These are phyloP conservation scores for Heloderma charlesbogerti DNA, from an alignment of 2,113 vertebrate species.

Conservation along the genomic window DNA sequence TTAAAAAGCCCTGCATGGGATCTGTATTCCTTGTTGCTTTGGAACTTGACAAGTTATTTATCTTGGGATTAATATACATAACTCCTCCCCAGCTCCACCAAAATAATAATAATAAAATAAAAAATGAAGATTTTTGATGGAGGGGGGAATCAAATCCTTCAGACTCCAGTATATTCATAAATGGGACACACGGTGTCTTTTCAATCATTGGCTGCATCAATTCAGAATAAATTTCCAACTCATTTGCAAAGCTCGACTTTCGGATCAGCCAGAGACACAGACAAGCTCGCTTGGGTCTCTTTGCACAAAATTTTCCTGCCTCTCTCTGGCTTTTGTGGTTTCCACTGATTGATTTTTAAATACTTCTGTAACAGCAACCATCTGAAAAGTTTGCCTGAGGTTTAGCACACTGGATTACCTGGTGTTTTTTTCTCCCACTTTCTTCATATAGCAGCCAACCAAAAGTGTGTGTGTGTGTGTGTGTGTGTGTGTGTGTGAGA, in stretches of 20 bases:
- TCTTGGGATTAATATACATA: constrained; percentile 49
- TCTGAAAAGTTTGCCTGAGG: constrained; percentile 7
- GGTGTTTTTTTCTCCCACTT: neutral
- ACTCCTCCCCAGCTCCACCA: constrained; percentile 6
- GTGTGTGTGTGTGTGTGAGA: too few relatives aligned
- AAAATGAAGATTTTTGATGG: neutral
- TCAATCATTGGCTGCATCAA: constrained; percentile 57
- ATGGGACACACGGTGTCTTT: constrained; percentile 50
- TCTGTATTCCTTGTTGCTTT: constrained; percentile 7
- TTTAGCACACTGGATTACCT: constrained; percentile 49
- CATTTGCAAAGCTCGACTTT: constrained; percentile 58
- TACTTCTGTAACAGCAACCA: constrained; percentile 11
- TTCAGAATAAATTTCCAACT: constrained; percentile 65
- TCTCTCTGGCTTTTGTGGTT: constrained; percentile 24
- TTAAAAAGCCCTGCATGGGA: constrained; percentile 27
- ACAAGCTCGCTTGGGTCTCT: constrained; percentile 35
- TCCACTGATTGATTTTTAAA: constrained; percentile 35
- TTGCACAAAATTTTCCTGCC: constrained; percentile 4
- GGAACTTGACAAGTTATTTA: constrained; percentile 52
- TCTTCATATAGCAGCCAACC: constrained; percentile 20
- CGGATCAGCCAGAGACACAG: constrained; percentile 40
- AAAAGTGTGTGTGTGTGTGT: constrained; percentile 11
- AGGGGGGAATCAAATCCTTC: neutral
- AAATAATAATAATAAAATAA: neutral
- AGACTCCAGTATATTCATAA: constrained; percentile 51